These are phyloP conservation scores for Sclerodermus sp. DNA, from an alignment of 2,888 invertebrate species.

Conservation along the genomic window DNA sequence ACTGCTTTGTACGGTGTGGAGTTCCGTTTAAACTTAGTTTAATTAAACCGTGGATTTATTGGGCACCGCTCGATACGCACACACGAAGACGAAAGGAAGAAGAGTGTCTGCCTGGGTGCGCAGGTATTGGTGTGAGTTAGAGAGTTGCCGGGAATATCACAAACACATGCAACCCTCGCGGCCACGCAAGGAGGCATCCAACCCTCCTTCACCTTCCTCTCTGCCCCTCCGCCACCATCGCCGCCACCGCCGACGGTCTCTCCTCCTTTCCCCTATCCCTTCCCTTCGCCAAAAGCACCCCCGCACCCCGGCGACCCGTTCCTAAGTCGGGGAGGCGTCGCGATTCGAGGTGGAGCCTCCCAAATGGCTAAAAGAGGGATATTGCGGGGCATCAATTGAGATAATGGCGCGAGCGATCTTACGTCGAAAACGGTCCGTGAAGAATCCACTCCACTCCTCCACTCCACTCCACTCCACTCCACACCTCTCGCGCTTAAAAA, in stretches of 20 bases:
- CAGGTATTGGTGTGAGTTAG: slow-evolving; percentile 1
- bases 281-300: too few relatives aligned
- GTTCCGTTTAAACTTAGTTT: slow-evolving; percentile 53
- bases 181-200: too few relatives aligned
- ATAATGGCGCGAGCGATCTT: slow-evolving; percentile 33
- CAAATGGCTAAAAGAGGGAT: slow-evolving; percentile 30
- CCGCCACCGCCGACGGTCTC: too few relatives aligned
- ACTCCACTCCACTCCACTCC: slow-evolving; percentile 8
- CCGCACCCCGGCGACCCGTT: too few relatives aligned
- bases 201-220: too few relatives aligned
- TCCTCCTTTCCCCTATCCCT: too few relatives aligned
- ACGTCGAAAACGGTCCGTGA: slow-evolving; percentile 20
- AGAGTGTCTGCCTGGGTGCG: too few relatives aligned
- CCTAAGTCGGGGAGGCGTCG: too few relatives aligned
- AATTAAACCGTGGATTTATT: slow-evolving; percentile 55
- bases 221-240: too few relatives aligned
- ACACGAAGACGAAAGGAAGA: slow-evolving; percentile 15
- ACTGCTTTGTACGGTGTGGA: slow-evolving; percentile 39
- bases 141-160: neutral
- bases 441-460: slow-evolving; percentile 18
- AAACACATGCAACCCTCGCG: too few relatives aligned
- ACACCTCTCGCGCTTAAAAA: neutral
- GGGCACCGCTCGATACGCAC: slow-evolving; percentile 36
- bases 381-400: slow-evolving; percentile 32
- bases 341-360: slow-evolving; percentile 18